phyloP scores from a whole-genome alignment of 2,113 vertebrate genomes.

The Tympanuchus pallidicinctus region DNA sequence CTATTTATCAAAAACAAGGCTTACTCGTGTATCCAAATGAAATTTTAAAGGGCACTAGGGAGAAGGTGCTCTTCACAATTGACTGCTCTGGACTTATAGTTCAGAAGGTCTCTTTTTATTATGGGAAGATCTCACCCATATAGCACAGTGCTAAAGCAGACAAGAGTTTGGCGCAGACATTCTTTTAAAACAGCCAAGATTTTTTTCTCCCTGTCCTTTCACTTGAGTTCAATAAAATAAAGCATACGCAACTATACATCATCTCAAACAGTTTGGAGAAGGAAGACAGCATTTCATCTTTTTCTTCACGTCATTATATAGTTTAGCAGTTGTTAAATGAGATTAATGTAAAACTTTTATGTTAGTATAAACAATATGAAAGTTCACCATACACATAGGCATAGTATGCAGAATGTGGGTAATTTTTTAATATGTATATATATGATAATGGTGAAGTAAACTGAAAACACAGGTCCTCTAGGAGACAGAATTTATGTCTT shows the following conservation, averaged over 20 bases:
- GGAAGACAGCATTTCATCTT: not conserved
- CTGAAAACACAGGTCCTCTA: not conserved
- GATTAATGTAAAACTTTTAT: not conserved
- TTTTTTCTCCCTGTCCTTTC: not conserved
- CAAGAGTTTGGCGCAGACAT: not conserved
- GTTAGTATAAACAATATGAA: not conserved
- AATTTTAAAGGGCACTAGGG: not conserved
- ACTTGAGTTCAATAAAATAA: not conserved
- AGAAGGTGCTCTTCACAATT: not conserved
- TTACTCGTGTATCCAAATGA: not conserved
- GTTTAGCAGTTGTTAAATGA: not conserved
- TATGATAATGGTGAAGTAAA: not conserved
- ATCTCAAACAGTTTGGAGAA: not conserved
- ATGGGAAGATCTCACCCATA: not conserved
- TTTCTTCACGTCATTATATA: not conserved
- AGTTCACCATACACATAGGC: not conserved
- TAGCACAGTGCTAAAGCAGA: not conserved
- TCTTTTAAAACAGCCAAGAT: not conserved
- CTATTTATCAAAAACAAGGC: not conserved
- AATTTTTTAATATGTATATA: not conserved
- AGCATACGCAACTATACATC: not conserved
- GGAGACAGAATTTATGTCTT: too few species aligned
- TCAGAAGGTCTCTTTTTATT: not conserved
- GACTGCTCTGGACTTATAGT: not conserved
- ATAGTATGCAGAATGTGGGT: not conserved